Evolutionary conservation across 2,888 invertebrate species (phyloP), one percentile per base, ranked within the genome.

Genomic region (Scaptomyza reducta): DNA sequence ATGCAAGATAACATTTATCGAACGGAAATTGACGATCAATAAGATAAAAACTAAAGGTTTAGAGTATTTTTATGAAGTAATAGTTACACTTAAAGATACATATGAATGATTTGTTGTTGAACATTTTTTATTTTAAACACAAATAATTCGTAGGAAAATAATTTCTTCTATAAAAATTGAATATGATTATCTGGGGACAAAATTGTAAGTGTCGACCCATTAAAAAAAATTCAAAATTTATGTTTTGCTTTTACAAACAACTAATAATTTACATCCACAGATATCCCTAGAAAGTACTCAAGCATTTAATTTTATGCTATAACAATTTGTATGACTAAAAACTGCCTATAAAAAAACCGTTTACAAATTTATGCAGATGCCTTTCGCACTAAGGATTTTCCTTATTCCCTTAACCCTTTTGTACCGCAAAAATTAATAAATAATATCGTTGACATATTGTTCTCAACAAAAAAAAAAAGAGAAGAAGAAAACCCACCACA

Each of bases 351-450:
- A 33, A 31, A 41, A 53, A 67, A 46, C 18, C 38, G 27, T 22
- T 33, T 44, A 70, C 55, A 71, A 71, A 60, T 66, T 56, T 60
- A 64, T 69, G 70, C 59, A 64, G 9, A 44, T 42, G n/a, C n/a
- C 40, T 31, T 33, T 35, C 9, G 14, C 11, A 2, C 13, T 11
- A 3, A 10, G 10, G 10, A 29, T 7, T 14, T 33, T 6, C n/a
- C n/a, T 33, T 13, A 10, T 29, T 40, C 42, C 38, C 38, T 38
- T 9, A 4, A 1, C 13, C 1, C 7, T 16, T 3, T 14, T 13
- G 13, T 42, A 14, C 10, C 14, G 22, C 25, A 22, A 35, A n/a
- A 31, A 35, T 35, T n/a, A 40, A 40, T 40, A 11, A 31, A 47
- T 27, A 16, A 14, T 16, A 4, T 14, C 10, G 9, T 1, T 13